A percentile compares a stretch with the other conserved stretches of the same genome.
Evolutionary conservation across 2,888 invertebrate genomes (phyloP).

Genomic region (Lasioglossum vierecki): DNA sequence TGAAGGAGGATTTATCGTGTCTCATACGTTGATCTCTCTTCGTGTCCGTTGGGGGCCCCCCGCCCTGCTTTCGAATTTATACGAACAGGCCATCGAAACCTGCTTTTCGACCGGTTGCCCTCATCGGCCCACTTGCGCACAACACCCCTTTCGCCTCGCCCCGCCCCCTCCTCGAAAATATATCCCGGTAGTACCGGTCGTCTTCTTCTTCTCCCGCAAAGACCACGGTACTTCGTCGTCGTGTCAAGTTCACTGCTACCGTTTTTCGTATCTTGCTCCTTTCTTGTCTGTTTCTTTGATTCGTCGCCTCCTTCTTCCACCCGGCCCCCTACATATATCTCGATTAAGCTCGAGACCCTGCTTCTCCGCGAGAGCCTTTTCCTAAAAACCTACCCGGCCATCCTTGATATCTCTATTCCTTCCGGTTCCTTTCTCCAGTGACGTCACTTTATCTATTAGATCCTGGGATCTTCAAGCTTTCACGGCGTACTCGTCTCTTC

Average conservation of each 20-base stretch:
- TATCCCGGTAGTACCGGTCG: conserved; percentile 46
- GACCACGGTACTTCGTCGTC: conserved; percentile 64
- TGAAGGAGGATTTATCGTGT: conserved; percentile 68
- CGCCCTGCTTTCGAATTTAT: conserved; percentile 56
- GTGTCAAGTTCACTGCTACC: conserved; percentile 75
- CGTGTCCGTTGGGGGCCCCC: conserved; percentile 57
- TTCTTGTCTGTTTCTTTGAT: conserved; percentile 32
- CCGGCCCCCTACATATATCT: conserved; percentile 24
- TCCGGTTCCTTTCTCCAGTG: background rate
- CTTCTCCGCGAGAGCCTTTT: background rate
- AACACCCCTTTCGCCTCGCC: background rate
- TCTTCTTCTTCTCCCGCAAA: conserved; percentile 51
- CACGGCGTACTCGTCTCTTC: too few species aligned
- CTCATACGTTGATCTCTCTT: conserved; percentile 66
- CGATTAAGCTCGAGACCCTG: conserved; percentile 17
- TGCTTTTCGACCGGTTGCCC: conserved; percentile 71
- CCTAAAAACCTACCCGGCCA: background rate
- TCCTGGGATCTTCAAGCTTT: background rate
- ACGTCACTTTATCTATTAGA: background rate
- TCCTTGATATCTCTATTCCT: conserved; percentile 4
- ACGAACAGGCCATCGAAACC: conserved; percentile 66
- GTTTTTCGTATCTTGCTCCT: conserved; percentile 50
- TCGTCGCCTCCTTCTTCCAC: conserved; percentile 20
- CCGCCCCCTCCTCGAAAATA: background rate
- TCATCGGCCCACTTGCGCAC: conserved; percentile 36